Percentiles rank a stretch among this genome's conserved stretches.
These are phyloP conservation scores for Metacarcinus magister DNA, from an alignment of 2,888 invertebrate species.

Conservation along the genomic window DNA sequence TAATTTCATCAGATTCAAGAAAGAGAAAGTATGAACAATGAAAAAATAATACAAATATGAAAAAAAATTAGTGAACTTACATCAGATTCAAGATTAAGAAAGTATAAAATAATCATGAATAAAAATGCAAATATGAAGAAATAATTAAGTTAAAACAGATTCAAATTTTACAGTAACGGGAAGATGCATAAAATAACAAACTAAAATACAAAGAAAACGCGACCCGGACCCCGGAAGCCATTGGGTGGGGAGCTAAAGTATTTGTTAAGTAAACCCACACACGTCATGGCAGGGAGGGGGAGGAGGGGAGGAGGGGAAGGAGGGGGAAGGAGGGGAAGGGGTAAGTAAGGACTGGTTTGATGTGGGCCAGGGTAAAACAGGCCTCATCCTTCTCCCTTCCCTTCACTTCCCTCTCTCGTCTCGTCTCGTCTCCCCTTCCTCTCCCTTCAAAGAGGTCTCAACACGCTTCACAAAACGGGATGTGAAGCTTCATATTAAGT, in stretches of 20 bases:
- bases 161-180: neutral
- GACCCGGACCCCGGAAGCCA: neutral
- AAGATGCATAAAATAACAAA: neutral
- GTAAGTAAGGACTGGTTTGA: neutral
- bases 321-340: neutral
- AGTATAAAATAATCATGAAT: too few relatives aligned
- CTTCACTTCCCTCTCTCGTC: neutral
- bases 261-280: too few relatives aligned
- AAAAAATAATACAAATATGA: too few relatives aligned
- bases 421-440: neutral
- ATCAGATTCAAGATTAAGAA: too few relatives aligned
- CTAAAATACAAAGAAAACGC: neutral
- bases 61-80: too few relatives aligned
- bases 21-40: too few relatives aligned
- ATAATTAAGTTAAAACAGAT: too few relatives aligned
- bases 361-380: slow-evolving; percentile 20
- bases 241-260: neutral
- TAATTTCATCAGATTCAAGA: too few relatives aligned
- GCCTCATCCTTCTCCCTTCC: neutral
- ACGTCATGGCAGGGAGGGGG: neutral
- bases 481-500: too few relatives aligned
- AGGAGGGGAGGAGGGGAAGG: neutral
- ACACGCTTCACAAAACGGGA: too few relatives aligned
- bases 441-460: neutral
- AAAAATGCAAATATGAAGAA: too few relatives aligned